Evolutionary conservation across 1,140 invertebrate species (phyloP), one percentile per base, ranked within the genome.

Genomic region (Drosophila leontia): DNA sequence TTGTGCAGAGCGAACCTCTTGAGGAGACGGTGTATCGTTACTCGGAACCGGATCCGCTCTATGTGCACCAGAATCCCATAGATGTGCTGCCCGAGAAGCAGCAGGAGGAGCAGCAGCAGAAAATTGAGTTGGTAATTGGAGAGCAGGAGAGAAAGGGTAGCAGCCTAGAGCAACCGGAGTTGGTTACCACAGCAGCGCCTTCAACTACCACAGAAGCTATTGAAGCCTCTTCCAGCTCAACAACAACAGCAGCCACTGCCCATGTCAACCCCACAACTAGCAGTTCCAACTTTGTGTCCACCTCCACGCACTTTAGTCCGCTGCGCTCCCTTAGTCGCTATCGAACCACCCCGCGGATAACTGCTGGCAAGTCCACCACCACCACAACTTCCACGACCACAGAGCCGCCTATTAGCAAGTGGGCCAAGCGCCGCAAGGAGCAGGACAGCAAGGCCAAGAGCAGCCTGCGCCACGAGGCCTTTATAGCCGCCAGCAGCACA

Each of bases 21-120:
- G 81, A 91, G 51, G 79, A 85, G 75, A 75, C 91, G 0, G 55
- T 86, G 7, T 80, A 90, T 51, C 80, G 78, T 15, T 93, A 91
- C 64, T 93, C 93, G 0, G 93, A 93, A 60, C 85, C 91, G 8
- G 93, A 93, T 92, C 93, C 93, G 7, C 56, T 93, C 26, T 93
- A 93, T 78, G 61, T 79, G 5, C 77, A 92, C 55, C 55, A 88
- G 41, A 75, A 79, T 64, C 74, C 84, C 15, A 61, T 78, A 3
- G 74, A 83, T 75, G 70, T 85, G 41, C 51, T 82, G 15, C 83
- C 74, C 29, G 77, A 91, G 13, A 58, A 62, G 42, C 56, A 59
- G 15, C 45, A 59, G 15, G 41, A 11, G 32, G 35, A 35, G 17
- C 19, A 39, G 7, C 26, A 61, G 3, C 35, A n/a, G 15, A 56